A percentile compares a stretch with the other conserved stretches of the same genome.
phyloP scores from a whole-genome alignment of 2,113 vertebrate genomes.

The Pseudorasbora parva region DNA sequence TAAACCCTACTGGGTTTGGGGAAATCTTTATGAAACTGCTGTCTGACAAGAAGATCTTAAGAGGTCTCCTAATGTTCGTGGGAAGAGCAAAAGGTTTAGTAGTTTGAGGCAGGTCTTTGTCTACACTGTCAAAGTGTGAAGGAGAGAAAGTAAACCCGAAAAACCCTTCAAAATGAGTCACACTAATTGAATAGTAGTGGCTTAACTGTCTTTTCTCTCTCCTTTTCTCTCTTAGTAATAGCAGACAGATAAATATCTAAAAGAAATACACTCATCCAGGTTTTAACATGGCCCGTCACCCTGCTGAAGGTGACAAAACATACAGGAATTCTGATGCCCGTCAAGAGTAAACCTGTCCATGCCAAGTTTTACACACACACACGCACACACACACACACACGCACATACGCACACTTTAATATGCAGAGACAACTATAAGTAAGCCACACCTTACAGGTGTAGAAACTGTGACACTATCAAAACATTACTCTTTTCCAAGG shows the following conservation, averaged over 20 bases:
- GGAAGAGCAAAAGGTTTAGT: conserved; percentile 21
- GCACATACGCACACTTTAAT: neutral
- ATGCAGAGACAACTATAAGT: neutral
- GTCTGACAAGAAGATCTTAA: conserved; percentile 18
- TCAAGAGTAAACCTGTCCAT: neutral
- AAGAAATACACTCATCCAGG: conserved; percentile 19
- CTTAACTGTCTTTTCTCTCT: conserved; percentile 47
- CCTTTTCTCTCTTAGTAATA: conserved; percentile 5
- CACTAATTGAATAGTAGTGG: conserved; percentile 55
- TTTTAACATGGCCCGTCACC: neutral
- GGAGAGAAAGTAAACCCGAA: conserved; percentile 61
- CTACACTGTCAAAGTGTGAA: conserved; percentile 66
- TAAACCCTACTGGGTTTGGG: neutral
- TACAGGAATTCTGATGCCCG: neutral
- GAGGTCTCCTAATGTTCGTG: neutral
- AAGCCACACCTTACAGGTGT: no score
- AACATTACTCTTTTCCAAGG: no score
- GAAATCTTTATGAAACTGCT: conserved; percentile 11
- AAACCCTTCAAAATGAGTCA: conserved; percentile 59
- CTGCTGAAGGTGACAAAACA: conserved; percentile 26
- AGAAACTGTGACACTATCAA: no score
- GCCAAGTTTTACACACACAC: neutral
- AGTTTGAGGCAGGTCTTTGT: conserved; percentile 47
- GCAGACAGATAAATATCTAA: conserved; percentile 35
- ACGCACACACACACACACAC: no score